Percentiles rank a stretch among this genome's conserved stretches.
These are phyloP conservation scores for Ethmia dodecea DNA, from an alignment of 2,888 invertebrate genomes.

Conservation along the genomic window DNA sequence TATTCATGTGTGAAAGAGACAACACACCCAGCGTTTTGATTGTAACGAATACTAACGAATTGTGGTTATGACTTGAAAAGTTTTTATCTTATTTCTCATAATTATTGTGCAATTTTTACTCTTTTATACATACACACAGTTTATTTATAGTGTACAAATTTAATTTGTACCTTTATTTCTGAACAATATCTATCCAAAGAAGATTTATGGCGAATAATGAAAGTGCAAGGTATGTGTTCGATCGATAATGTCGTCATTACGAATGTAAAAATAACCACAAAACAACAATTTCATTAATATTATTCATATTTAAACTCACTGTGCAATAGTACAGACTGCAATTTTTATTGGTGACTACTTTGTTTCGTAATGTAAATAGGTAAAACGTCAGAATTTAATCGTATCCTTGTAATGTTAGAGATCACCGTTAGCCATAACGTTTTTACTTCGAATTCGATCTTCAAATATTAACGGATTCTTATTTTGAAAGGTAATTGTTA, in stretches of 20 bases:
- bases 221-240: constrained; percentile 63
- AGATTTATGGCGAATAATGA: constrained; percentile 54
- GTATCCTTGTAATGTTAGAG: constrained; percentile 7
- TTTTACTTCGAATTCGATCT: constrained; percentile 72
- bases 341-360: too few species aligned
- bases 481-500: constrained; percentile 39
- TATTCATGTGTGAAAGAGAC: constrained; percentile 26
- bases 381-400: too few species aligned
- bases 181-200: constrained; percentile 25
- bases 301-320: neutral
- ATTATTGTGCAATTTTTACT: constrained; percentile 45
- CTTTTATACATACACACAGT: constrained; percentile 27
- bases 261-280: constrained; percentile 41
- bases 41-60: constrained; percentile 74
- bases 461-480: constrained; percentile 71
- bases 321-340: too few species aligned
- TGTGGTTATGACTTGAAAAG: constrained; percentile 55
- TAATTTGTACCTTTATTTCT: constrained; percentile 28
- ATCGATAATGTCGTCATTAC: constrained; percentile 67
- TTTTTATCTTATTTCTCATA: constrained; percentile 52
- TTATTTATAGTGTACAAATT: constrained; percentile 29
- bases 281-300: neutral
- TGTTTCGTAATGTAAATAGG: too few species aligned
- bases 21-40: constrained; percentile 48
- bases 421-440: constrained; percentile 55